Base-by-base conservation (phyloP, 2,113 vertebrate species). In the Oryzias curvinotus region DNA sequence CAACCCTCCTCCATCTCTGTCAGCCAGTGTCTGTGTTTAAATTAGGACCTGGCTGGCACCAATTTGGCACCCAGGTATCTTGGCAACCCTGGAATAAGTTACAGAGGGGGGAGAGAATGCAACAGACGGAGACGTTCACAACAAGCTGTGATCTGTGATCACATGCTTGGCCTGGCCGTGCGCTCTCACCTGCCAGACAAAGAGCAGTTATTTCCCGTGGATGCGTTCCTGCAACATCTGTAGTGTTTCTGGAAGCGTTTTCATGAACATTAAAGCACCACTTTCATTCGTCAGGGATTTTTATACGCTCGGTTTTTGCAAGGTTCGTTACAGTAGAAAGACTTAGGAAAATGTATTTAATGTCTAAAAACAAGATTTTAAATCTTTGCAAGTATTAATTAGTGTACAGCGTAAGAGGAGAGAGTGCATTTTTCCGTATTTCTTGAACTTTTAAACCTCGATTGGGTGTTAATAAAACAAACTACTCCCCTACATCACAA, bases 121-220 rank as follows among this genome's bases (percentile, higher is more conserved):
- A 65, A 64, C 82, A 85, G 82, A 85, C 71, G 80, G 81, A 25
- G 19, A 19, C 13, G 41, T 21, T 52, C 63, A 46, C 12, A 36
- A 17, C 49, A 58, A 59, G 52, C 81, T 84, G 61, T 18, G 59
- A 75, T 72, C 69, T 56, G 64, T 56, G 60, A 52, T 17, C 36
- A 55, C 7, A 56, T 50, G 56, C 57, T 57, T 28, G 56, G 53
- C 5, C 26, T 17, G 49, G 12, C 36, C 18, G 21, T 17, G 43
- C 43, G 16, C 41, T 19, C 43, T 41, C 21, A 23, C 43, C 54
- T 19, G 57, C 42, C 41, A 36, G 43, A 43, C 52, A 65, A 81
- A 57, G 68, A 16, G 36, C 8, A 10, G 36, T 36, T 36, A 36
- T 8, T 36, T 36, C 6, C 30, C 2, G 49, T 43, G 41, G 45